A percentile compares a stretch with the other conserved stretches of the same genome.
These are phyloP conservation scores for Drosophila mettleri DNA, from an alignment of 2,888 invertebrate genomes.

Conservation along the genomic window DNA sequence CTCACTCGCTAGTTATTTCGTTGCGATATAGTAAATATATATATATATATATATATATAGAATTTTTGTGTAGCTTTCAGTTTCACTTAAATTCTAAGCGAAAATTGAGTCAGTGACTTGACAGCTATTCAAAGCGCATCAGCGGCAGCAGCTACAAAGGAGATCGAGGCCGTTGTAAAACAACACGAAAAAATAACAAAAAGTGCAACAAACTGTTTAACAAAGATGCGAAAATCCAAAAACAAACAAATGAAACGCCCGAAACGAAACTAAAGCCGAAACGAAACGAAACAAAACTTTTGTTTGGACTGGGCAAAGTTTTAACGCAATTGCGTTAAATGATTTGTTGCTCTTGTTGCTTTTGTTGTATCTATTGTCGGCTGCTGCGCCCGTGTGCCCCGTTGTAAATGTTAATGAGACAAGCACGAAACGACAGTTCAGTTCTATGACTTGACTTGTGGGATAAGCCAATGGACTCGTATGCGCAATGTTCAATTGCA, in stretches of 20 bases:
- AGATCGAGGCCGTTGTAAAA: conserved; percentile 54
- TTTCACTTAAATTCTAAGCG: conserved; percentile 48
- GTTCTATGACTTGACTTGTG: conserved; percentile 49
- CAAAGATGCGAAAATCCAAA: conserved; percentile 42
- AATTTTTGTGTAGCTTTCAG: conserved; percentile 38
- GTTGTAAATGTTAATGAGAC: conserved; percentile 76
- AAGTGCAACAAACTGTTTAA: conserved; percentile 61
- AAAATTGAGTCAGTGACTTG: conserved; percentile 55
- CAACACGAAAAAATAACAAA: conserved; percentile 10
- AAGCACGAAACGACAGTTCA: conserved; percentile 58
- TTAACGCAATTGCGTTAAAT: conserved; percentile 80
- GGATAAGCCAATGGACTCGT: conserved; percentile 45
- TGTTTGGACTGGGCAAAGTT: conserved; percentile 65
- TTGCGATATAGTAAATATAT: background rate
- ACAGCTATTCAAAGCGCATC: conserved; percentile 51
- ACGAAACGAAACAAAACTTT: conserved; percentile 34
- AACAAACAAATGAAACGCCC: conserved; percentile 29
- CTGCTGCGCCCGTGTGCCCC: conserved; percentile 26
- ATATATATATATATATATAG: conserved; percentile 10
- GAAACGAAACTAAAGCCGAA: conserved; percentile 37
- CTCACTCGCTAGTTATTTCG: conserved; percentile 24
- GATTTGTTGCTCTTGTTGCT: conserved; percentile 48
- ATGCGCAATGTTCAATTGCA: conserved; percentile 28
- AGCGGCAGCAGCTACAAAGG: conserved; percentile 30
- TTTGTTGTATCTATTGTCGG: conserved; percentile 3